Evolutionary conservation across 2,113 vertebrate species (phyloP).

Genomic region (Chaenogobius annularis): DNA sequence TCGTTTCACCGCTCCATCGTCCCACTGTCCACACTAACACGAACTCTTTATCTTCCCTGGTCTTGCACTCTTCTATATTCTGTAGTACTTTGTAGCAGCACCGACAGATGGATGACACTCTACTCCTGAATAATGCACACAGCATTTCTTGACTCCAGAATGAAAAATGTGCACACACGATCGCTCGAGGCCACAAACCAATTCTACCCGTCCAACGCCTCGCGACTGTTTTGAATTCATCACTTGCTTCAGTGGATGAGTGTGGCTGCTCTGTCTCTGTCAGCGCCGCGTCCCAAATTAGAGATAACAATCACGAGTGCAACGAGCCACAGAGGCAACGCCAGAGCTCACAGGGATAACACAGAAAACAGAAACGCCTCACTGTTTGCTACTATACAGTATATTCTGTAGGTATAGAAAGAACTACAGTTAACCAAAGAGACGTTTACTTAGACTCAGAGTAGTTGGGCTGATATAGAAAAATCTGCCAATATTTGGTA

Average conservation of each 20-base stretch:
- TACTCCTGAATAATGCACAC: constrained; percentile 70
- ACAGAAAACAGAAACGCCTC: not conserved
- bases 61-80: constrained; percentile 63
- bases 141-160: constrained; percentile 59
- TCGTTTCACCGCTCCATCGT: constrained; percentile 55
- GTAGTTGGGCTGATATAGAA: no score
- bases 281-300: constrained; percentile 11
- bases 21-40: constrained; percentile 34
- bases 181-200: constrained; percentile 42
- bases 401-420: not conserved
- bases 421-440: no score
- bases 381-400: not conserved
- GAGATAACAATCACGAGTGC: constrained; percentile 32
- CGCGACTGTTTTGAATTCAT: constrained; percentile 41
- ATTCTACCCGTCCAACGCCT: constrained; percentile 35
- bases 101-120: constrained; percentile 72
- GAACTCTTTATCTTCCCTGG: constrained; percentile 35
- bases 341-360: not conserved
- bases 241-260: constrained; percentile 27
- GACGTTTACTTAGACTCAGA: no score
- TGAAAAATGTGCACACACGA: constrained; percentile 55
- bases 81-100: constrained; percentile 62
- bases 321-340: not conserved
- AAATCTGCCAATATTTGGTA: no score
- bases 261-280: constrained; percentile 17